Evolutionary conservation across 2,113 vertebrate genomes (phyloP).

Genomic region (Heterocephalus glaber): DNA sequence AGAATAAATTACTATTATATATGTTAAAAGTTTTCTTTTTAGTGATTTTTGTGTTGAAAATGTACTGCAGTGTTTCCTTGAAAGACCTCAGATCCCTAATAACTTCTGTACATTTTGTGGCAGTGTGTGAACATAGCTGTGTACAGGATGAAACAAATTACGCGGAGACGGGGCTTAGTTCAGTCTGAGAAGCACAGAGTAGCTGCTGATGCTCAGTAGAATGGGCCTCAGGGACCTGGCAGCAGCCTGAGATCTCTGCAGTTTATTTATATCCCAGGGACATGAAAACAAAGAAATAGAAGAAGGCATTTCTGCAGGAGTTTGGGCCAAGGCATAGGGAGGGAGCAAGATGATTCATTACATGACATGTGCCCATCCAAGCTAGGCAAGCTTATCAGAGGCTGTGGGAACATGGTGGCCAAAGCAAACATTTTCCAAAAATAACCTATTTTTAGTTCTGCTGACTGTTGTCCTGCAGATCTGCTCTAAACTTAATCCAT

Average conservation of each 20-base stretch:
- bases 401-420: background rate
- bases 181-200: too few relatives aligned
- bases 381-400: background rate
- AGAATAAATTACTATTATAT: background rate
- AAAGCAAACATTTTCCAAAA: background rate
- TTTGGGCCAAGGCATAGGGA: background rate
- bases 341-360: background rate
- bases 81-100: background rate
- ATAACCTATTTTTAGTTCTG: background rate
- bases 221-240: background rate
- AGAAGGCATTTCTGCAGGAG: background rate
- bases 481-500: background rate
- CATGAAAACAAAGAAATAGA: background rate
- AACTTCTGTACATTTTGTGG: background rate
- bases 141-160: background rate
- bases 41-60: background rate
- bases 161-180: background rate
- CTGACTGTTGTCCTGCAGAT: background rate
- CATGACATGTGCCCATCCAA: background rate
- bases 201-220: background rate
- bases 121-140: background rate
- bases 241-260: background rate
- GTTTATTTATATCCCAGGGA: background rate
- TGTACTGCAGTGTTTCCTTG: background rate
- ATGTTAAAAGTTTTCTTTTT: background rate